These are phyloP conservation scores for Aphodius granarius DNA, from an alignment of 2,888 invertebrate genomes.

Conservation along the genomic window DNA sequence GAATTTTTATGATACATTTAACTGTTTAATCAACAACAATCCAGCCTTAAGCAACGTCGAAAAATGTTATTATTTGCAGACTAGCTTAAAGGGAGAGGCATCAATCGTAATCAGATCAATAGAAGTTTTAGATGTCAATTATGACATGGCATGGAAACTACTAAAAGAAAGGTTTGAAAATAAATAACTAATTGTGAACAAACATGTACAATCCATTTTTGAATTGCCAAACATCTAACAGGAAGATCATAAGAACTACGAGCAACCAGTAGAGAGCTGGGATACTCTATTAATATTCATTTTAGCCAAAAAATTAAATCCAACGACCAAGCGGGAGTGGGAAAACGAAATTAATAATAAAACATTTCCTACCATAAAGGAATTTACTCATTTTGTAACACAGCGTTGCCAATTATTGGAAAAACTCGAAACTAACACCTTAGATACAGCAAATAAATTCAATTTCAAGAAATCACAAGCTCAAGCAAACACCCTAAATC, in stretches of 20 bases:
- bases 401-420: not conserved
- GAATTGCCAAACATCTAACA: not conserved
- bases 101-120: not conserved
- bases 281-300: not conserved
- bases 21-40: slow-evolving; percentile 23
- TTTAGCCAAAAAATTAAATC: not conserved
- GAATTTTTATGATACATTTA: slow-evolving; percentile 25
- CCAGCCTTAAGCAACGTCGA: slow-evolving; percentile 20
- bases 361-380: not conserved
- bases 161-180: not conserved
- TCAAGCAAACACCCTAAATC: not conserved
- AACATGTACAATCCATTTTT: not conserved
- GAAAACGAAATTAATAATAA: not conserved
- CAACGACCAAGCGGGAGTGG: not conserved
- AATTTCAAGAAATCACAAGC: not conserved
- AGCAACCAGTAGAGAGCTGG: slow-evolving; percentile 4
- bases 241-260: not conserved
- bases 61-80: slow-evolving; percentile 11
- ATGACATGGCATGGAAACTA: not conserved
- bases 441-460: not conserved
- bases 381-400: not conserved
- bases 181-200: not conserved
- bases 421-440: not conserved
- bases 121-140: not conserved
- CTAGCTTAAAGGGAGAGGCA: not conserved